Evolutionary conservation across 2,888 invertebrate genomes (phyloP), one percentile per base, ranked within the genome.

Genomic region (Zhuqinia jingwanae): DNA sequence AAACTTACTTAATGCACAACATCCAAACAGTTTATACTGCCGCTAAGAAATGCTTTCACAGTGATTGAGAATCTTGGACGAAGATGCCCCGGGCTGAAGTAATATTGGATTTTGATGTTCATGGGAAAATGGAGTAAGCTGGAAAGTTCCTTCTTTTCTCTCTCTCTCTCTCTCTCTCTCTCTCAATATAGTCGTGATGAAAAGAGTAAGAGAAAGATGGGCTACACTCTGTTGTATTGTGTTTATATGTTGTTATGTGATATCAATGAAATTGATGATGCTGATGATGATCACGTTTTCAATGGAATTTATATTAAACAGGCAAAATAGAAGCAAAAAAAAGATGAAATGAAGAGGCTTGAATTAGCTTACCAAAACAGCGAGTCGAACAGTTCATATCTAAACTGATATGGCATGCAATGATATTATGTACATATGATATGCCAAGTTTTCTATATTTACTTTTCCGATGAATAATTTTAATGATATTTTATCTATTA

Each of bases 11-110:
- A 30, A 15, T 30, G 27, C 30, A 79, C 53, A 79, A 65, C 85
- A 79, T 85, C 73, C 85, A 85, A 85, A 45, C 85, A 73, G 79
- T 78, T 85, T 85, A 85, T 73, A n/a, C n/a, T 85, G 68, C 68
- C 56, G 68, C 78, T 58, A 63, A 47, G 70, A 85, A 85, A 85
- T 80, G 60, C 80, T 78, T 60, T 83, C 83, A 75, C 20, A 53
- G 60, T 75, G 75, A 70, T 85, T 85, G 80, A 68, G 70, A 80
- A 80, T 70, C 70, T 42, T 22, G n/a, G 36, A 30, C 65, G 70
- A n/a, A 56, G 70, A 17, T 70, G 80, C 80, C 80, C 56, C 70
- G 10, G 80, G 80, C 70, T 58, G 42, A 80, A 58, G 58, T 58
- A 42, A 70, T 80, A 80, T 80, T 70, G 68, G 70, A 80, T 80